Conservation (phyloP, 64 coral and sea anemone species). For the Montipora capricornis region DNA sequence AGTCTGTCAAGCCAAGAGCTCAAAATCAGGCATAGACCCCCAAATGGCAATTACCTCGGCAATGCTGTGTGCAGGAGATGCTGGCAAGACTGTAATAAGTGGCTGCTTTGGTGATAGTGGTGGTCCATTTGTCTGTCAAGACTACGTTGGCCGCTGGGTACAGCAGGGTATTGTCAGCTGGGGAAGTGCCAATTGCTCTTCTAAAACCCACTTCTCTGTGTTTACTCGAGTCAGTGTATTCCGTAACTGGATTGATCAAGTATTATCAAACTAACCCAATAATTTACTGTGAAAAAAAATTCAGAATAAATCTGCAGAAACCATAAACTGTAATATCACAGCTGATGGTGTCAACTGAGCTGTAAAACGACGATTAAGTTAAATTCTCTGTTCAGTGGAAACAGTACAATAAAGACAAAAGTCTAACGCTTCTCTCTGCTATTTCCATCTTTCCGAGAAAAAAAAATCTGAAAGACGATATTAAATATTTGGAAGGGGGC, state of each 20-base stretch:
- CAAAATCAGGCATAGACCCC: background rate
- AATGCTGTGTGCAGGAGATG: conserved; percentile 90
- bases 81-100: conserved; percentile 70
- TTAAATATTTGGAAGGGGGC: no score
- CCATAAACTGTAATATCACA: no score
- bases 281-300: background rate
- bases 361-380: no score
- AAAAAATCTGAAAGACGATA: no score
- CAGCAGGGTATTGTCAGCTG: conserved; percentile 91
- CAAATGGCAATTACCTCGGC: conserved; percentile 23
- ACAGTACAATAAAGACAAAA: no score
- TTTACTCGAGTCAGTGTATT: conserved; percentile 89
- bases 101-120: conserved; percentile 92
- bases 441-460: no score
- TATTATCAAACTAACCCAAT: conserved; percentile 2
- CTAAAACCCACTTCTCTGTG: conserved; percentile 72
- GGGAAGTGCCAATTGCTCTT: conserved; percentile 73
- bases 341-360: no score
- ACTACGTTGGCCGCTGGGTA: conserved; percentile 76
- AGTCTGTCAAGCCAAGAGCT: conserved; percentile 40
- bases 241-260: conserved; percentile 73
- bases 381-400: no score
- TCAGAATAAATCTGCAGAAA: background rate
- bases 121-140: conserved; percentile 85
- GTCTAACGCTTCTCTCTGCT: no score